phyloP scores from a whole-genome alignment of 2,797 vertebrate genomes.

The Muscicapa striata region DNA sequence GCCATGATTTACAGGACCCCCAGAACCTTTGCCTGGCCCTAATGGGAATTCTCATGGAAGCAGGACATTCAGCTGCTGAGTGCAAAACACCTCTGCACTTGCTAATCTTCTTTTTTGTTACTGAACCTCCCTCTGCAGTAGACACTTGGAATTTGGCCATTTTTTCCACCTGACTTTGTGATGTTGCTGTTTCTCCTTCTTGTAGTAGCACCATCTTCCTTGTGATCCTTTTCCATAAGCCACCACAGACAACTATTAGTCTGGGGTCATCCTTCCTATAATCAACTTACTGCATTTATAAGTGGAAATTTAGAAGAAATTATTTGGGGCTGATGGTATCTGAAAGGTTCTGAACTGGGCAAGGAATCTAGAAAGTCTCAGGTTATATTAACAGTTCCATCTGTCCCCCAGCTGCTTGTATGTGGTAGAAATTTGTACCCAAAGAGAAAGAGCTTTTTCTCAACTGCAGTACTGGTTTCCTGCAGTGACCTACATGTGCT shows the following conservation, averaged over 20 bases:
- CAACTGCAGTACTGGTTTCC: not conserved
- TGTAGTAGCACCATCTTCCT: not conserved
- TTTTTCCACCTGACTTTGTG: not conserved
- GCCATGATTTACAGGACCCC: not conserved
- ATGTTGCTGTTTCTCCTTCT: not conserved
- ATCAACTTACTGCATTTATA: not conserved
- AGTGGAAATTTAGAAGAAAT: not conserved
- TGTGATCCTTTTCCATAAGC: not conserved
- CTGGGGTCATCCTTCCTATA: not conserved
- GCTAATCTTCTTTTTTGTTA: not conserved
- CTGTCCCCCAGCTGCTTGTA: not conserved
- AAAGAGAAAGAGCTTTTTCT: not conserved
- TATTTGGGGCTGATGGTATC: not conserved
- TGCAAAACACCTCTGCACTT: not conserved
- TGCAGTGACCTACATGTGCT: not conserved
- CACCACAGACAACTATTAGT: not conserved
- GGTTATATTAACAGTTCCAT: not conserved
- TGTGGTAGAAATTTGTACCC: not conserved
- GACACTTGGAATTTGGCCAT: not conserved
- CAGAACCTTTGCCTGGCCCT: not conserved
- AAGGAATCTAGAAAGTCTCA: not conserved
- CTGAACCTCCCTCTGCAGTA: not conserved
- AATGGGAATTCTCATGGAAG: not conserved
- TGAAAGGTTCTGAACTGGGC: not conserved
- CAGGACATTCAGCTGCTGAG: not conserved